These are phyloP conservation scores for Pristionchus japonicus DNA, from an alignment of 2,888 invertebrate species.

Conservation along the genomic window DNA sequence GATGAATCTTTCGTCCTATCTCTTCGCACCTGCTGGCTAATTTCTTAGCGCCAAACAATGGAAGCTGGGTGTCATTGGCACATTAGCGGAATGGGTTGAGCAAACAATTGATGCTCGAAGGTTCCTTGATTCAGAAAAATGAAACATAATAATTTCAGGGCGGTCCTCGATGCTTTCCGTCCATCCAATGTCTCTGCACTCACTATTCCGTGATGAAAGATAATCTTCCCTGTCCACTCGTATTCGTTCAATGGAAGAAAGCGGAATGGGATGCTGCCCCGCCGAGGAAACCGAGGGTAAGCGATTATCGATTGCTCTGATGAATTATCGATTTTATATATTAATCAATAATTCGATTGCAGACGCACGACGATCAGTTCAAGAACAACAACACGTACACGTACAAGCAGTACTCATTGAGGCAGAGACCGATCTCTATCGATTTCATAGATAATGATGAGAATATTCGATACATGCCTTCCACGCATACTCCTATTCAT, in stretches of 20 bases:
- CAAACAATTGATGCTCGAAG: background rate
- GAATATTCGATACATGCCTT: background rate
- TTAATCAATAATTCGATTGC: background rate
- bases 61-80: background rate
- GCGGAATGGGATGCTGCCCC: constrained; percentile 11
- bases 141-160: background rate
- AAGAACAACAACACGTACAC: background rate
- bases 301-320: background rate
- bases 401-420: background rate
- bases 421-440: constrained; percentile 21
- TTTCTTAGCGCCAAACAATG: constrained; percentile 29
- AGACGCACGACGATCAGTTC: background rate
- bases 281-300: constrained; percentile 32
- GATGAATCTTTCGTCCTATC: background rate
- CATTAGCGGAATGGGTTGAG: constrained; percentile 22
- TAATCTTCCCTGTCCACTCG: constrained; percentile 39
- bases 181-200: constrained; percentile 42
- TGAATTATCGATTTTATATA: background rate
- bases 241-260: constrained; percentile 46
- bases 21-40: background rate
- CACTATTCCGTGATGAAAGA: constrained; percentile 44
- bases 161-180: constrained; percentile 23
- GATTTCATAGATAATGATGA: constrained; percentile 38
- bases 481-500: background rate
- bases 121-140: background rate